phyloP scores from a whole-genome alignment of 2,797 vertebrate genomes.

The Scyliorhinus canicula region DNA sequence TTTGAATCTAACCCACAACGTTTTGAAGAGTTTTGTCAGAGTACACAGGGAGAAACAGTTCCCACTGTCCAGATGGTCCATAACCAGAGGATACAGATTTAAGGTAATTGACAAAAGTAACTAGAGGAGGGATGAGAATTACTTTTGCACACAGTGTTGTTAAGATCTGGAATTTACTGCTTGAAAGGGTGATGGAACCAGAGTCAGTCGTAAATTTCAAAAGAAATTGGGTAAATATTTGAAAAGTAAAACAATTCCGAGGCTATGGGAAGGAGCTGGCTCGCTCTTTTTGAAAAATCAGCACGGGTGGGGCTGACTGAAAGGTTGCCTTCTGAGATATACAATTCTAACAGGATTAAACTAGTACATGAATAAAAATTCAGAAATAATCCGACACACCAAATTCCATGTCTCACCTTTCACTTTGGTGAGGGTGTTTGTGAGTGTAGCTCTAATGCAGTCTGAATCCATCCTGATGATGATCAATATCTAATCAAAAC shows the following conservation, averaged over 20 bases:
- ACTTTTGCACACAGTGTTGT: not conserved
- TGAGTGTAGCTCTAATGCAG: constrained; percentile 56
- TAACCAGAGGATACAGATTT: not conserved
- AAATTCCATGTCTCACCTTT: constrained; percentile 60
- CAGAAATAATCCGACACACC: not conserved
- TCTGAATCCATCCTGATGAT: constrained; percentile 65
- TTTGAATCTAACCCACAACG: not conserved
- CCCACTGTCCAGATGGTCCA: not conserved
- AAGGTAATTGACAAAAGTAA: not conserved
- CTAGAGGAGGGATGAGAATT: not conserved
- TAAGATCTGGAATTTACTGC: not conserved
- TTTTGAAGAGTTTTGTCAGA: not conserved
- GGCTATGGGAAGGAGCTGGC: not conserved
- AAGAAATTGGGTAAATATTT: not conserved
- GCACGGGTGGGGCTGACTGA: no score
- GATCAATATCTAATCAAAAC: constrained; percentile 66
- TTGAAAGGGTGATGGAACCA: not conserved
- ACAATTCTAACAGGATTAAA: not conserved
- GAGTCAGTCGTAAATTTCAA: not conserved
- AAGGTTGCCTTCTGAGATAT: no score
- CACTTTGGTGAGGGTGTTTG: constrained; percentile 57
- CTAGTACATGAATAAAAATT: not conserved
- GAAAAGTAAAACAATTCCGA: not conserved
- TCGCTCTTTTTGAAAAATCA: not conserved
- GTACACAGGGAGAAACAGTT: not conserved